Conservation (phyloP, 2,113 vertebrate species). For the Python bivittatus region DNA sequence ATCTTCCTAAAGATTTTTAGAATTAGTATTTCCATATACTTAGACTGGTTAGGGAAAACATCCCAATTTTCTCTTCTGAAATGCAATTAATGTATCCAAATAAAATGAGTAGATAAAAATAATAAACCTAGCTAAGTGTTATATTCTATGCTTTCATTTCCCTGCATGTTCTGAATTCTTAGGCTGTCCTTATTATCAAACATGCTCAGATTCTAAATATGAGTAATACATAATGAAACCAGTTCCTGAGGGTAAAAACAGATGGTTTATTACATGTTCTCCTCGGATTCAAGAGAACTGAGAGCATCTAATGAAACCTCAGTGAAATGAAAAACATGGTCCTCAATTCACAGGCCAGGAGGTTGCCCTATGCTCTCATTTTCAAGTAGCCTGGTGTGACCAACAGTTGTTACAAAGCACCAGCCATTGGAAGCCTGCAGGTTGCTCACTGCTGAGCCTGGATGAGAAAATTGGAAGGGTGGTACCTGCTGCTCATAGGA, state of each 20-base stretch:
- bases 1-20: not conserved
- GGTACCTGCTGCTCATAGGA: not conserved
- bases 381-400: slow-evolving; percentile 1
- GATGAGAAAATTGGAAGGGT: slow-evolving; percentile 49
- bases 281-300: slow-evolving; percentile 20
- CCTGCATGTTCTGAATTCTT: not conserved
- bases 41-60: not conserved
- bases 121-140: not conserved
- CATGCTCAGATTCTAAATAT: not conserved
- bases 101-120: not conserved
- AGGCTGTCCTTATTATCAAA: not conserved
- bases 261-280: not conserved
- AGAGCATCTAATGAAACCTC: slow-evolving; percentile 33
- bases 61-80: not conserved
- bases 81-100: not conserved
- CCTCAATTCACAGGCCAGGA: slow-evolving; percentile 7
- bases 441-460: slow-evolving; percentile 18
- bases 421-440: slow-evolving; percentile 2
- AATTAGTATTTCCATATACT: not conserved
- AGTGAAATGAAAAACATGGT: slow-evolving; percentile 41
- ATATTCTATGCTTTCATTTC: not conserved
- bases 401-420: not conserved
- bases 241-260: not conserved
- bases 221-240: not conserved
- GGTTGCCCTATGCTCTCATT: not conserved